phyloP scores from a whole-genome alignment of 2,888 invertebrate genomes.

The Hypsopygia costalis region DNA sequence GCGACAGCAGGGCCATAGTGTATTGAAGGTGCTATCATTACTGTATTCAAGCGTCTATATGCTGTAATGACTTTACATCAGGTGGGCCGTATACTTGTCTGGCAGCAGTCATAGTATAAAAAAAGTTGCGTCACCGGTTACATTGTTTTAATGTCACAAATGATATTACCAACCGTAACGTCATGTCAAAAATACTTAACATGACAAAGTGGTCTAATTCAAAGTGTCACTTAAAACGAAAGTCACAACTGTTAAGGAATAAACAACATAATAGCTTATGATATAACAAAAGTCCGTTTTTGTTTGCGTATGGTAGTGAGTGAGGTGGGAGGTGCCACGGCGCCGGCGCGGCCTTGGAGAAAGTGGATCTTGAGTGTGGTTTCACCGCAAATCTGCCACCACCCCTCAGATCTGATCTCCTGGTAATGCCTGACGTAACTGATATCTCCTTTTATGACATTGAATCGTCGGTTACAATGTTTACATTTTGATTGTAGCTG shows the following conservation, averaged over 20 bases:
- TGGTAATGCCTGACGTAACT: constrained; percentile 19
- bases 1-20: no score
- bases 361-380: constrained; percentile 53
- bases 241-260: constrained; percentile 32
- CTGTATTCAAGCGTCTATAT: no score
- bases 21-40: no score
- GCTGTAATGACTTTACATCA: no score
- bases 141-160: not conserved
- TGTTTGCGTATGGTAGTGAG: constrained; percentile 40
- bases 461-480: constrained; percentile 7
- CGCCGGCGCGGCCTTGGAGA: constrained; percentile 67
- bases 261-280: constrained; percentile 41
- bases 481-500: constrained; percentile 2
- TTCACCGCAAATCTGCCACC: constrained; percentile 46
- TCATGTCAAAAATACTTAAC: not conserved
- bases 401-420: constrained; percentile 18
- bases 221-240: constrained; percentile 40
- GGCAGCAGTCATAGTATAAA: no score
- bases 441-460: constrained; percentile 22
- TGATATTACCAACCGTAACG: not conserved
- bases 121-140: not conserved
- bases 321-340: constrained; percentile 34
- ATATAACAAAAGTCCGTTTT: constrained; percentile 54
- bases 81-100: no score
- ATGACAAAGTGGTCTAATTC: constrained; percentile 27